Evolutionary conservation across 2,797 vertebrate genomes (phyloP), one percentile per base, ranked within the genome.

Genomic region (Netta rufina): DNA sequence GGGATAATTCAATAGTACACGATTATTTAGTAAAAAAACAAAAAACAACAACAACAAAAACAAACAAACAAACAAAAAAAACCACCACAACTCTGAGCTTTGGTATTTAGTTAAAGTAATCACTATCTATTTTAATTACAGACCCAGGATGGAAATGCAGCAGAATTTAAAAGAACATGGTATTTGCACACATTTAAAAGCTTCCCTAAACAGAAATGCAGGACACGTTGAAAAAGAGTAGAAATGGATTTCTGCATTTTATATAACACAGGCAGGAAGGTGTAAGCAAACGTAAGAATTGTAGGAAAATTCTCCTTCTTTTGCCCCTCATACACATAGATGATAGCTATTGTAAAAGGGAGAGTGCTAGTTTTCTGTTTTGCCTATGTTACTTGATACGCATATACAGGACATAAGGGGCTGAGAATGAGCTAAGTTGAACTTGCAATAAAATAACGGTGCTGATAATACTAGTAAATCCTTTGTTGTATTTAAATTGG

Each of bases 161-260:
- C 60, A 90, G 53, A 69, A 79, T 84, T 96, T 30, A 76, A 84
- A 92, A 82, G 71, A 82, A 53, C n/a, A 24, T 82, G 80, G 28
- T 76, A 73, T 95, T 94, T 92, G 90, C 83, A 87, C 80, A 75
- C 36, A 54, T 4, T 73, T 77, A 93, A 94, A 78, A 21, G 19
- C 32, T 94, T 95, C 94, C 77, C 78, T 94, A 89, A 94, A 95
- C 86, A 94, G 94, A 87, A 94, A 91, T 8, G 66, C 36, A 84
- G 73, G 78, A 81, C 70, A 87, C 71, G 70, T 16, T 67, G 73
- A 61, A 93, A 95, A 89, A 51, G 19, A 67, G 25, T 67, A 67
- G 90, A 87, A 96, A 67, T 45, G 69, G 43, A 43, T 87, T 87
- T 51, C 75, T 92, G 17, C 27, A 79, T 84, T 90, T 94, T 82